A percentile compares a stretch with the other conserved stretches of the same genome.
Conservation (phyloP, 1,140 invertebrate species). For the Bombus polaris region DNA sequence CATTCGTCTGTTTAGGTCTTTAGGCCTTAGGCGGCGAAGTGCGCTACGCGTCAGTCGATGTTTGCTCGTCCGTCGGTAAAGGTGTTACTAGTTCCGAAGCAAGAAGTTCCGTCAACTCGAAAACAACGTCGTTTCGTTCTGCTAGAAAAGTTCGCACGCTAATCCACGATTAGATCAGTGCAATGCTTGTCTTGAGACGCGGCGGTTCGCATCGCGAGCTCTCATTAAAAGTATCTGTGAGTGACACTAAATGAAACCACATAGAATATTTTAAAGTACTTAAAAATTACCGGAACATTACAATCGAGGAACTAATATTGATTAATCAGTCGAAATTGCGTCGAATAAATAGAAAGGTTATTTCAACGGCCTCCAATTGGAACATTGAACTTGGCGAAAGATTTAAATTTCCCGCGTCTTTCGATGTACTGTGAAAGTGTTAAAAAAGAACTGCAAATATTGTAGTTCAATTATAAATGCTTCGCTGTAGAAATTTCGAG, state of each 20-base stretch:
- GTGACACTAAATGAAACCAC: not conserved
- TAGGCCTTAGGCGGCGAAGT: slow-evolving; percentile 33
- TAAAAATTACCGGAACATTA: not conserved
- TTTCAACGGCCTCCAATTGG: not conserved
- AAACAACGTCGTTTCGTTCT: slow-evolving; percentile 15
- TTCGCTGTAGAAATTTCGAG: not conserved
- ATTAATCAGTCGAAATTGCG: not conserved
- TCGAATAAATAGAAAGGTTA: not conserved
- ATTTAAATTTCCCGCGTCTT: not conserved
- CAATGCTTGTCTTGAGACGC: too few relatives aligned
- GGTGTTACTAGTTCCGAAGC: slow-evolving; percentile 26
- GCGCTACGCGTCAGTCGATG: slow-evolving; percentile 61
- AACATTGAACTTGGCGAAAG: too few relatives aligned
- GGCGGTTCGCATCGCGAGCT: not conserved
- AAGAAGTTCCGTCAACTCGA: not conserved
- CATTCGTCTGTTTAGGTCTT: slow-evolving; percentile 38
- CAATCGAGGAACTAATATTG: not conserved
- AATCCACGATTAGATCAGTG: slow-evolving; percentile 12
- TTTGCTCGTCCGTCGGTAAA: slow-evolving; percentile 60
- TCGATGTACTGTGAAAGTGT: not conserved
- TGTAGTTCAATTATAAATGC: not conserved
- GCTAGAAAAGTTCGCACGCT: slow-evolving; percentile 18
- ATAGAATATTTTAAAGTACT: not conserved
- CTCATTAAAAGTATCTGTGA: not conserved
- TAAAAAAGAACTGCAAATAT: not conserved